phyloP scores from a whole-genome alignment of 2,113 vertebrate species.

The Varanus salvator region DNA sequence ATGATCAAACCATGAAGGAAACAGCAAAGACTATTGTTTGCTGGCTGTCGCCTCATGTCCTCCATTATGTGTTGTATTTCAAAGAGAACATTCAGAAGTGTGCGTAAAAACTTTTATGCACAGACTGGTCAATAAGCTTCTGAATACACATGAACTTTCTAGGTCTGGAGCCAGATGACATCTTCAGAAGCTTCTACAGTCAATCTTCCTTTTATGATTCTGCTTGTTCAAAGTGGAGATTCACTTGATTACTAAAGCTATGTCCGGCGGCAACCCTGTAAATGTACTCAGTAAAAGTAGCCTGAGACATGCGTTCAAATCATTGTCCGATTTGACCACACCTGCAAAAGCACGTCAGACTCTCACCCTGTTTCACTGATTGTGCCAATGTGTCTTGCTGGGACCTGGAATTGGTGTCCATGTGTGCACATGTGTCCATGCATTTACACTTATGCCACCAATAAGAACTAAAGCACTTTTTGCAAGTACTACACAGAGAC shows the following conservation, averaged over 20 bases:
- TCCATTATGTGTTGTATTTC: neutral
- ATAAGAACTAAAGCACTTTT: neutral
- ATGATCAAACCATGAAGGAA: neutral
- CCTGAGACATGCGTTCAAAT: neutral
- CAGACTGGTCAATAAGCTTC: neutral
- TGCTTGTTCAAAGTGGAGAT: no score
- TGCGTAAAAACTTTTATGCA: neutral
- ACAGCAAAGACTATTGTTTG: neutral
- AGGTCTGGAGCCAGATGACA: neutral
- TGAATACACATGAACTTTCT: neutral
- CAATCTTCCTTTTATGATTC: neutral
- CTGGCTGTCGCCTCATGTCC: neutral
- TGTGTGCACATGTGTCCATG: neutral
- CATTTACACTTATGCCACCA: neutral
- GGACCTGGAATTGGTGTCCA: no score
- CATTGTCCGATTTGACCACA: neutral
- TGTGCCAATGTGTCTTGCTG: neutral
- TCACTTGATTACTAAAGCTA: neutral
- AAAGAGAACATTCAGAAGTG: neutral
- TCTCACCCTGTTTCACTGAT: neutral
- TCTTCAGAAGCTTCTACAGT: neutral
- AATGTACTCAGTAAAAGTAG: neutral
- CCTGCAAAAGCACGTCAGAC: neutral
- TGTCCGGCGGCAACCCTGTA: neutral
- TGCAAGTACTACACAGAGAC: neutral